Base-by-base conservation (phyloP, 1,140 invertebrate species). In the Rhyzopertha dominica region DNA sequence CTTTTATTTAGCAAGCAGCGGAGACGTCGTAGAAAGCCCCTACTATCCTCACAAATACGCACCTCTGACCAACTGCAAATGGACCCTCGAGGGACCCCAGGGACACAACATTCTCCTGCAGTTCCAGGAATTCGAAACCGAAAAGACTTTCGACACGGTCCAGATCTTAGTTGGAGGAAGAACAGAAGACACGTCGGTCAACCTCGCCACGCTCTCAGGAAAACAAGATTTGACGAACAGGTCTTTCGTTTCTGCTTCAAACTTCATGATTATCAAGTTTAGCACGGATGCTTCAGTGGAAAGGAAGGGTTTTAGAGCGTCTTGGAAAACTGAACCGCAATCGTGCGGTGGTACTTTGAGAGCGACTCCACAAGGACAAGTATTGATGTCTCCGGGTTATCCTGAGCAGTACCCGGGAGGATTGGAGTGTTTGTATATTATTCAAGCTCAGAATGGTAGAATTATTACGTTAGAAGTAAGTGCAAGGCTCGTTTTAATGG, bases 231-330 rank as follows among this genome's bases (percentile, higher is more conserved):
- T 90, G 36, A 81, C 84, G 28, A 85, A 79, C 44, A 85, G 85
- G 61, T 78, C 88, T 3, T 95, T 88, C 67, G 88, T 92, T 3
- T 95, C 93, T 1, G 93, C 91, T 12, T 94, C 91, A 10, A 98
- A 98, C 67, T 95, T 97, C 54, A 96, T 98, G 90, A 94, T 96
- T 43, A 82, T 98, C 47, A 95, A 95, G 69, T 98, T 98, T 71
- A 88, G 87, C 52, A 88, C 91, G 0, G 95, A 98, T 65, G 85
- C 84, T 8, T 87, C 89, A 2, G 90, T 95, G 17, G 93, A 97
- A 73, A 85, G 86, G 51, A 90, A 92, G 73, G 93, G 93, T 38
- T 97, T 96, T 69, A 80, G 88, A 29, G 89, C 89, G 30, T 90
- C 89, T 1, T 93, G 89, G 89, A 93, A 92, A 70, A 92, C 88